A percentile compares a stretch with the other conserved stretches of the same genome.
phyloP scores from a whole-genome alignment of 2,888 invertebrate species.

The Drosophila flavopinicola region DNA sequence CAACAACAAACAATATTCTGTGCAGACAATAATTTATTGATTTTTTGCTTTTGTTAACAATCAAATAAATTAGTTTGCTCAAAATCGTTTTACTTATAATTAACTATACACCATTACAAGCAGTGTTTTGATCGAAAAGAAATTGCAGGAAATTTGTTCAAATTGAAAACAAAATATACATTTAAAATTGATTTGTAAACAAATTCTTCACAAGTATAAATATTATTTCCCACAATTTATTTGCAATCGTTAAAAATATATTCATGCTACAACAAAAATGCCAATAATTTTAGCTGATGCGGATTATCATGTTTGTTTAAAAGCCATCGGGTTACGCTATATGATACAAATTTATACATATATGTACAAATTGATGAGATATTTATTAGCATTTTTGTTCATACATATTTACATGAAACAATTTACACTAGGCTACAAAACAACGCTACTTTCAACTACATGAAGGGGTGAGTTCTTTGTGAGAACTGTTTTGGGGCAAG shows the following conservation, averaged over 20 bases:
- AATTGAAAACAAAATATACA: constrained; percentile 12
- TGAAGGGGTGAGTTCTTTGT: constrained; percentile 85
- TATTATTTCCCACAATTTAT: constrained; percentile 43
- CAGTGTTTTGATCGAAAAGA: constrained; percentile 18
- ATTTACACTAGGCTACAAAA: constrained; percentile 75
- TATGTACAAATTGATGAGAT: constrained; percentile 58
- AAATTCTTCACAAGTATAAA: background rate
- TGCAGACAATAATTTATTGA: constrained; percentile 12
- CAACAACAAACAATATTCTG: constrained; percentile 15
- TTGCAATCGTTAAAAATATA: constrained; percentile 21
- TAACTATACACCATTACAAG: constrained; percentile 50
- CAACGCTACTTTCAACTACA: constrained; percentile 85
- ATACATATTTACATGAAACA: constrained; percentile 53
- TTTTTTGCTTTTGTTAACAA: background rate
- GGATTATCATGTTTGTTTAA: constrained; percentile 34
- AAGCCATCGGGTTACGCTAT: constrained; percentile 17
- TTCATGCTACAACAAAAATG: constrained; percentile 76
- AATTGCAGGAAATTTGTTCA: constrained; percentile 33
- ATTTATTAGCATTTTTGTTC: constrained; percentile 80
- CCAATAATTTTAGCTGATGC: constrained; percentile 62
- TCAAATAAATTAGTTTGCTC: constrained; percentile 18
- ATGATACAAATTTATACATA: constrained; percentile 30
- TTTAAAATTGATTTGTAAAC: constrained; percentile 6
- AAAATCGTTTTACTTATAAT: constrained; percentile 43
- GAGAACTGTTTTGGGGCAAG: constrained; percentile 85